phyloP scores from a whole-genome alignment of 1,140 invertebrate genomes.

The Pristionchus pacificus region DNA sequence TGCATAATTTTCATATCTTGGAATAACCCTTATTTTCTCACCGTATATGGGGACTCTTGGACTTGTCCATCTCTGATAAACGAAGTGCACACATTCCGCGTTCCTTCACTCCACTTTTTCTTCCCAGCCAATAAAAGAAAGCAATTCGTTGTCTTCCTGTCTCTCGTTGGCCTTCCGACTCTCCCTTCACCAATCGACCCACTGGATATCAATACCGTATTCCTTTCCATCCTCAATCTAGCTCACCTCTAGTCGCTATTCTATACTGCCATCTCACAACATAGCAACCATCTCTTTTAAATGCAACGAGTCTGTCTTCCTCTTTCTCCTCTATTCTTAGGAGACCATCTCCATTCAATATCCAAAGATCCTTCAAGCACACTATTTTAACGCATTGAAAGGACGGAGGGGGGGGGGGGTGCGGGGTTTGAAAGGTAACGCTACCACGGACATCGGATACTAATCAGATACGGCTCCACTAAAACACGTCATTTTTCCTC shows the following conservation, averaged over 20 bases:
- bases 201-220: slow-evolving; percentile 8
- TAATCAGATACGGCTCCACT: too few species aligned
- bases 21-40: background rate
- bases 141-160: slow-evolving; percentile 31
- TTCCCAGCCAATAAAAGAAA: slow-evolving; percentile 35
- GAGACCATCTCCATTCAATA: slow-evolving; percentile 19
- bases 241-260: slow-evolving; percentile 18
- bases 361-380: slow-evolving; percentile 18
- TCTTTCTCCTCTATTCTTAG: slow-evolving; percentile 7
- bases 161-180: slow-evolving; percentile 20
- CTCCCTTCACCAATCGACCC: slow-evolving; percentile 16
- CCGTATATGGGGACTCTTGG: slow-evolving; percentile 13
- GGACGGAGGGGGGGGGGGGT: background rate
- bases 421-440: background rate
- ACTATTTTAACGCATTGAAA: background rate
- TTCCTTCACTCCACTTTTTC: slow-evolving; percentile 22
- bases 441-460: too few species aligned
- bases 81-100: slow-evolving; percentile 29
- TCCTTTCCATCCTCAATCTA: background rate
- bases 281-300: slow-evolving; percentile 20
- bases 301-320: slow-evolving; percentile 17
- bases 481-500: too few species aligned
- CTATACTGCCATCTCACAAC: slow-evolving; percentile 32
- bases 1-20: slow-evolving; percentile 1
- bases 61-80: slow-evolving; percentile 27